Evolutionary conservation across 1,140 invertebrate species (phyloP), one percentile per base, ranked within the genome.

Genomic region (Druon quercuslanigerum): DNA sequence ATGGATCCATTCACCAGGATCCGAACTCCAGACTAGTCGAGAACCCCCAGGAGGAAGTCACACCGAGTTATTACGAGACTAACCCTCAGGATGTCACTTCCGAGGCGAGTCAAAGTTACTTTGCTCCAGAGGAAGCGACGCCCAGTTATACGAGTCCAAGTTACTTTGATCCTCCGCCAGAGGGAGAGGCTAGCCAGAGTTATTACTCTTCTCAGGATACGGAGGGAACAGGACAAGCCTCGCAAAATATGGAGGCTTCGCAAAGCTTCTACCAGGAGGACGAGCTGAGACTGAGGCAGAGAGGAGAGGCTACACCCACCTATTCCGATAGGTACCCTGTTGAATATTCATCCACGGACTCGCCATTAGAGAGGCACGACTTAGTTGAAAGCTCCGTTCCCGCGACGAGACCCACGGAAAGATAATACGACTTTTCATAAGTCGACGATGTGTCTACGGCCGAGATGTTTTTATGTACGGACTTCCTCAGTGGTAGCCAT

Each of bases 341-440:
- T 70, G 89, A 91, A 74, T 91, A 91, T 51, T 85, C 85, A 3
- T 71, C 90, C 14, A 88, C 88, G 0, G 88, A 85, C 66, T 89
- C 90, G 19, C 86, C 89, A n/a, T 88, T 91, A 46, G 90, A 91
- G 7, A 91, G 89, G 88, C 89, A 91, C 33, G 88, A 91, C 54
- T 80, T 91, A 17, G 90, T 91, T 13, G 90, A 91, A 76, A 91
- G 89, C 75, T 91, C 90, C 9, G 84, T 89, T 71, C 82, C 88
- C 57, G 87, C 87, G 25, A 84, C 89, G 16, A 85, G 81, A 70
- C 85, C 89, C 78, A 86, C 85, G 77, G 87, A 90, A 72, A 91
- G 90, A 85, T 91, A 91, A 91, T 91, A 87, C 71, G 85, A 70
- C 75, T 72, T 79, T 54, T 75, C 56, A 56, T 60, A 7, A 51